phyloP scores from a whole-genome alignment of 92 coral and sea anemone species.

The Parazoanthus swiftii region DNA sequence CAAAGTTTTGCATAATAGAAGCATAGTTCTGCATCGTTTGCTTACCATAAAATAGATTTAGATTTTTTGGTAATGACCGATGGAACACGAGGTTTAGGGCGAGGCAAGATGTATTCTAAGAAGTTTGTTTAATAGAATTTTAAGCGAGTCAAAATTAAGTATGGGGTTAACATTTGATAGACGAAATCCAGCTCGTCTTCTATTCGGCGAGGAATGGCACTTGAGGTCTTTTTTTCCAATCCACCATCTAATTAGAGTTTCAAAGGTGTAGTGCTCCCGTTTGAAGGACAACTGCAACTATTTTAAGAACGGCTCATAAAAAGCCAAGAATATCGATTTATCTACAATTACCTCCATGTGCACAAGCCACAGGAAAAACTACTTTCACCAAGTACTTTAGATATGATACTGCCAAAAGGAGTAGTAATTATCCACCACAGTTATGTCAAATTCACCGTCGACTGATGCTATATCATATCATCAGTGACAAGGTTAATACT shows the following conservation, averaged over 20 bases:
- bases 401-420: neutral
- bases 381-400: neutral
- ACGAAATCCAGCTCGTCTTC: neutral
- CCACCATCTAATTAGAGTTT: neutral
- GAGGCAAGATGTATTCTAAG: neutral
- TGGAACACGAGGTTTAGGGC: neutral
- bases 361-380: no score
- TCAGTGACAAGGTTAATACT: neutral
- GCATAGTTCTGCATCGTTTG: no score
- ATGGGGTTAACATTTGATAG: neutral
- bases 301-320: neutral
- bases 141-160: neutral
- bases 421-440: neutral
- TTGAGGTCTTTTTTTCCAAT: neutral
- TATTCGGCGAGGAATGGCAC: neutral
- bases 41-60: no score
- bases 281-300: neutral
- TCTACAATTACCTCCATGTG: no score
- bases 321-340: neutral
- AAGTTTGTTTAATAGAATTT: neutral
- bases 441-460: neutral
- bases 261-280: neutral
- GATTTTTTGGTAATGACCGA: neutral
- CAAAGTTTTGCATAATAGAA: no score
- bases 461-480: neutral